phyloP scores from a whole-genome alignment of 2,888 invertebrate genomes.

The Phania funesta region DNA sequence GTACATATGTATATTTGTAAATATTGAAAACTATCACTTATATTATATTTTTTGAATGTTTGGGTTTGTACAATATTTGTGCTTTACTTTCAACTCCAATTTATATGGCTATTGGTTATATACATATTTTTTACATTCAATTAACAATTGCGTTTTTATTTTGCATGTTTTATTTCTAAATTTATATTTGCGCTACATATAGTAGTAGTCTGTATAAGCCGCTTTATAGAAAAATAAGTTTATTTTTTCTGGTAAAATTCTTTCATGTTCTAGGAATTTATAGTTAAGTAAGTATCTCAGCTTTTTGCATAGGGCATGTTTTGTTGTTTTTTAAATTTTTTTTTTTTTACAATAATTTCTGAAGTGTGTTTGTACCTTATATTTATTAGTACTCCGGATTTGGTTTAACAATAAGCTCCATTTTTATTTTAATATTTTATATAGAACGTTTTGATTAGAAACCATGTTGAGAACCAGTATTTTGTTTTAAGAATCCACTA shows the following conservation, averaged over 20 bases:
- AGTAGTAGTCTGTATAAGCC: constrained; percentile 55
- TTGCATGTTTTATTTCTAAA: background rate
- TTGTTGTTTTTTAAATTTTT: constrained; percentile 5
- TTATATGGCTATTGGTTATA: constrained; percentile 57
- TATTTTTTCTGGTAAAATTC: constrained; percentile 23
- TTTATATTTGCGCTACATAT: background rate
- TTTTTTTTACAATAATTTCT: constrained; percentile 33
- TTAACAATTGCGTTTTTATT: background rate
- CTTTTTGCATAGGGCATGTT: constrained; percentile 55
- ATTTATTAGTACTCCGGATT: constrained; percentile 59
- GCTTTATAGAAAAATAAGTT: constrained; percentile 62
- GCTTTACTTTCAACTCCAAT: constrained; percentile 66
- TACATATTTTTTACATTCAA: constrained; percentile 35
- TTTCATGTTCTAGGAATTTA: constrained; percentile 58
- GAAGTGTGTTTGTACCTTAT: constrained; percentile 58
- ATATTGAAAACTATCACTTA: constrained; percentile 2
- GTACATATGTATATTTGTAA: constrained; percentile 10
- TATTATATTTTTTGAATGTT: constrained; percentile 8
- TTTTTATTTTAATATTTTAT: constrained; percentile 13
- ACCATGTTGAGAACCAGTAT: constrained; percentile 63
- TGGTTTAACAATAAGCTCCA: constrained; percentile 60
- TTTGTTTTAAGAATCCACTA: constrained; percentile 15
- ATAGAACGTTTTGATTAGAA: constrained; percentile 51
- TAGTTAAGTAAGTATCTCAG: constrained; percentile 64
- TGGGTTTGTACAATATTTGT: constrained; percentile 66